Conservation (phyloP, 2,113 vertebrate species). For the Trichechus manatus region DNA sequence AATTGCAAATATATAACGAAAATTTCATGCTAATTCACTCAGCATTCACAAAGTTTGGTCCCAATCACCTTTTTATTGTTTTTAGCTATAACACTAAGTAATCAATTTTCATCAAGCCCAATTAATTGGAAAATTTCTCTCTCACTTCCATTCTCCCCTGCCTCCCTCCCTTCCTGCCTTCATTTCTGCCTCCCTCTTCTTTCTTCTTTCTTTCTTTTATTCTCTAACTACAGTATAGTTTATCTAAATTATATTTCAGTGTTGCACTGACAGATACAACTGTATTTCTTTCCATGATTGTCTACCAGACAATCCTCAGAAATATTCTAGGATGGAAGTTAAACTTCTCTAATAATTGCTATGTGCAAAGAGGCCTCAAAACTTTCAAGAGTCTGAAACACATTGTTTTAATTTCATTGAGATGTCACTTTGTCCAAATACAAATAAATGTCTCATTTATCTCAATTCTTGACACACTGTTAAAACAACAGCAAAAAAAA, state of each 20-base stretch:
- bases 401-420: constrained; percentile 70
- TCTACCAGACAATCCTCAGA: too few species aligned
- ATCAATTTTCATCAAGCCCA: not conserved
- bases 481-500: not conserved
- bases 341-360: not conserved
- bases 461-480: constrained; percentile 45
- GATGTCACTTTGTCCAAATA: constrained; percentile 66
- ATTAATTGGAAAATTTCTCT: too few species aligned
- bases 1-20: not conserved
- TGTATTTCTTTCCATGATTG: not conserved
- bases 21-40: not conserved
- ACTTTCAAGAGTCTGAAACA: constrained; percentile 34
- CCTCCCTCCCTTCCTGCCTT: not conserved
- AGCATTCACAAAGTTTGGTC: not conserved
- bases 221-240: not conserved
- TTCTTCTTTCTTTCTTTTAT: too few species aligned
- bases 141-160: too few species aligned
- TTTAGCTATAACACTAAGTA: not conserved
- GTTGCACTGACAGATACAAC: not conserved
- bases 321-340: not conserved
- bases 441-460: constrained; percentile 40
- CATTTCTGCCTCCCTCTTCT: not conserved
- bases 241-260: not conserved
- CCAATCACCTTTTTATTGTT: not conserved
- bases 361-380: constrained; percentile 23